A percentile compares a stretch with the other conserved stretches of the same genome.
Evolutionary conservation across 2,888 invertebrate species (phyloP).

Genomic region (Trissolcus japonicus): DNA sequence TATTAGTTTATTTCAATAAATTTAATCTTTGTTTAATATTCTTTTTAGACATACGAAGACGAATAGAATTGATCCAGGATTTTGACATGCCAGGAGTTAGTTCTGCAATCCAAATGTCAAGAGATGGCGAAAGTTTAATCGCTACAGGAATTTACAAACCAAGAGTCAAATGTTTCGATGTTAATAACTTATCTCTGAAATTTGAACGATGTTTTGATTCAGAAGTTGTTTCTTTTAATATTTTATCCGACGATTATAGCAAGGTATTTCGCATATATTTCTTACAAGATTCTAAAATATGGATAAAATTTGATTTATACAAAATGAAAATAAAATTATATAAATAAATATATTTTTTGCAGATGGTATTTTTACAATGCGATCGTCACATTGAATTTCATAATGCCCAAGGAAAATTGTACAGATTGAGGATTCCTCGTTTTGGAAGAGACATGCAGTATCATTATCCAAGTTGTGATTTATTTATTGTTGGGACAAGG

Average conservation of each 20-base stretch:
- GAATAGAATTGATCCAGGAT: conserved; percentile 98
- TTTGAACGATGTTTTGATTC: conserved; percentile 98
- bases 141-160: conserved; percentile 98
- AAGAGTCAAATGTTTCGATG: conserved; percentile 95
- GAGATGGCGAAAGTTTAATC: conserved; percentile 94
- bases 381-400: conserved; percentile 97
- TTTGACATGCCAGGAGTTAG: conserved; percentile 99
- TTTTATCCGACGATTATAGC: conserved; percentile 96
- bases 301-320: too few relatives aligned
- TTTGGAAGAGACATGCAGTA: conserved; percentile 96
- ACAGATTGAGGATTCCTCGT: conserved; percentile 92
- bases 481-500: conserved; percentile 93
- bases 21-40: not conserved
- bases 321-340: conserved; percentile 6
- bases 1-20: not conserved
- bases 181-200: conserved; percentile 95
- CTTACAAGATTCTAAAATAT: not conserved
- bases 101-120: conserved; percentile 88
- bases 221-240: conserved; percentile 95
- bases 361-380: conserved; percentile 92
- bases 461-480: conserved; percentile 92
- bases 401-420: conserved; percentile 93
- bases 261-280: conserved; percentile 82
- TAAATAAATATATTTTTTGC: conserved; percentile 45
- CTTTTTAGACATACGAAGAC: conserved; percentile 84